Conservation (phyloP, 2,888 invertebrate species). For the Drosophila anomelani region DNA sequence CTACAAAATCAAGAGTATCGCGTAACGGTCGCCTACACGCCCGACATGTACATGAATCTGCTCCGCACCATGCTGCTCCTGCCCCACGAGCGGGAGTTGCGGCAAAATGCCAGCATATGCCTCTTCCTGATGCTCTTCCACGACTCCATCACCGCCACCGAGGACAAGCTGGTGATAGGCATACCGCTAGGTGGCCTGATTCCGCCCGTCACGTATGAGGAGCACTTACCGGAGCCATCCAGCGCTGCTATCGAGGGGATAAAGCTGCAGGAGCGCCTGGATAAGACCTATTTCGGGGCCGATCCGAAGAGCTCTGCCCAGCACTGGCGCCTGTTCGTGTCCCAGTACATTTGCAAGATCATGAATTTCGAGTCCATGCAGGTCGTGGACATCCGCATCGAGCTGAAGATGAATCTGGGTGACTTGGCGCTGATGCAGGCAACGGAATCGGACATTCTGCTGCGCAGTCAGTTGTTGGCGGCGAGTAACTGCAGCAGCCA, state of each 20-base stretch:
- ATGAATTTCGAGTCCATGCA: slow-evolving; percentile 32
- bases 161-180: slow-evolving; percentile 51
- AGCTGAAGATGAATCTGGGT: slow-evolving; percentile 61
- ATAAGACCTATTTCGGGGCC: slow-evolving; percentile 34
- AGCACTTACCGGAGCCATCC: not conserved
- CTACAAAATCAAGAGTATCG: slow-evolving; percentile 73
- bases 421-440: slow-evolving; percentile 76
- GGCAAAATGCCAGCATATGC: slow-evolving; percentile 72
- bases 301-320: slow-evolving; percentile 36
- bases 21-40: slow-evolving; percentile 63
- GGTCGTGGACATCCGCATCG: slow-evolving; percentile 60
- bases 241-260: slow-evolving; percentile 34
- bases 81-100: slow-evolving; percentile 69
- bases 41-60: slow-evolving; percentile 73
- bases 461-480: slow-evolving; percentile 65
- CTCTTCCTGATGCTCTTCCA: slow-evolving; percentile 77
- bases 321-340: slow-evolving; percentile 67
- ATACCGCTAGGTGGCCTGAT: slow-evolving; percentile 63
- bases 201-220: slow-evolving; percentile 71
- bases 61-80: slow-evolving; percentile 76
- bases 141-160: slow-evolving; percentile 59
- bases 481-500: slow-evolving; percentile 79
- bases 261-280: slow-evolving; percentile 23
- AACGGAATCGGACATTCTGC: slow-evolving; percentile 61
- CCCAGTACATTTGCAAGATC: slow-evolving; percentile 34